phyloP scores from a whole-genome alignment of 2,888 invertebrate species.

The Cryptus viduatorius region DNA sequence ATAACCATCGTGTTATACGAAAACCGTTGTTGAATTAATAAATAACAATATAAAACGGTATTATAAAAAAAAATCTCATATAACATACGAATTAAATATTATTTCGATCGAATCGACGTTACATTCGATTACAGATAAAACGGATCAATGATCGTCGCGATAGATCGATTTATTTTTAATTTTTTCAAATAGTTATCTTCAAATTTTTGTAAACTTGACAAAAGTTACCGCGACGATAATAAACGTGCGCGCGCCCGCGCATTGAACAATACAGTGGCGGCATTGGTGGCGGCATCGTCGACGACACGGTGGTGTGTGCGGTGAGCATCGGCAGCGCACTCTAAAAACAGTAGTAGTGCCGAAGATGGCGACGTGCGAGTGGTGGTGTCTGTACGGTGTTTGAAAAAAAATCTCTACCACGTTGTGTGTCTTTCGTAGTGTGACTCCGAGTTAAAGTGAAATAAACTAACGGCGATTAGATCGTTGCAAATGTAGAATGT shows the following conservation, averaged over 20 bases:
- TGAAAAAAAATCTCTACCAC: constrained; percentile 65
- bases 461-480: constrained; percentile 74
- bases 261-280: constrained; percentile 22
- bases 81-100: background rate
- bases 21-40: too few species aligned
- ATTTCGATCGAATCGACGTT: background rate
- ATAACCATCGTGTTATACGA: too few species aligned
- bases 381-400: constrained; percentile 76
- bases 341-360: constrained; percentile 82
- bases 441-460: constrained; percentile 80
- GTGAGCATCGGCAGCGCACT: constrained; percentile 77
- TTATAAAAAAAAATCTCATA: background rate
- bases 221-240: background rate
- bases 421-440: constrained; percentile 76
- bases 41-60: too few species aligned
- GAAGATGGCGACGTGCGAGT: constrained; percentile 82
- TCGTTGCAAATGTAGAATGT: constrained; percentile 88
- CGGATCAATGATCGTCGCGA: background rate
- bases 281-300: constrained; percentile 46
- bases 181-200: background rate
- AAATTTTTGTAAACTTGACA: constrained; percentile 3
- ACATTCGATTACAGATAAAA: background rate
- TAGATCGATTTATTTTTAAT: background rate
- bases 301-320: constrained; percentile 59
- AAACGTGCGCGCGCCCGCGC: constrained; percentile 29